A percentile compares a stretch with the other conserved stretches of the same genome.
These are phyloP conservation scores for Heteromyza rotundicornis DNA, from an alignment of 2,888 invertebrate species.

Conservation along the genomic window DNA sequence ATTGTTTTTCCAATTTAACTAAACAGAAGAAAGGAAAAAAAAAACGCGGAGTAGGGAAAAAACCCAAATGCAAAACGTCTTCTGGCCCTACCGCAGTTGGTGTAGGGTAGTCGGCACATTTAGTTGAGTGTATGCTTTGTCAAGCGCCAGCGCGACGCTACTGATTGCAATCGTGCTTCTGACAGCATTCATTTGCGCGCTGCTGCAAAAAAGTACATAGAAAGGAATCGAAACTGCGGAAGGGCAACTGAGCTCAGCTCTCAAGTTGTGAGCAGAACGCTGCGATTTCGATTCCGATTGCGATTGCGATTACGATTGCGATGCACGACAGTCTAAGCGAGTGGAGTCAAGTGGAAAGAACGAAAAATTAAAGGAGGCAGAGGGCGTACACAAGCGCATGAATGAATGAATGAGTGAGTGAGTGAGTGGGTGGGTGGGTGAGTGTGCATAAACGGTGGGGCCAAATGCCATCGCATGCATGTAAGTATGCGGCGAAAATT, in stretches of 20 bases:
- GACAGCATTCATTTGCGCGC: slow-evolving; percentile 51
- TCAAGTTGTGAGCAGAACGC: background rate
- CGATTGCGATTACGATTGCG: background rate
- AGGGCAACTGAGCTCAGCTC: too few species aligned
- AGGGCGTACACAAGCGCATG: background rate
- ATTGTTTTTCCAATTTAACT: slow-evolving; percentile 12
- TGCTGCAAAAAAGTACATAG: too few species aligned
- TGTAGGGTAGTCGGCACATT: slow-evolving; percentile 9
- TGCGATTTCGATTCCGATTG: slow-evolving; percentile 9
- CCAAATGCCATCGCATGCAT: slow-evolving; percentile 1
- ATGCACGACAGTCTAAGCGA: slow-evolving; percentile 2
- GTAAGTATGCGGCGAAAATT: slow-evolving; percentile 3
- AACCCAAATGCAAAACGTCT: background rate
- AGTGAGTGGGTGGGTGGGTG: background rate
- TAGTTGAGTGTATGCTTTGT: background rate
- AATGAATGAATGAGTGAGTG: background rate
- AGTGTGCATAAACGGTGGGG: background rate
- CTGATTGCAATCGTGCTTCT: slow-evolving; percentile 51
- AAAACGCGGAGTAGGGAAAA: background rate
- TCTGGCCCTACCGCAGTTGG: slow-evolving; percentile 27
- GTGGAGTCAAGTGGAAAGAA: slow-evolving; percentile 24
- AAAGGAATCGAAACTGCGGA: too few species aligned
- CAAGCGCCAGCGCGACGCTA: slow-evolving; percentile 15
- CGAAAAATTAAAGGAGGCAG: background rate
- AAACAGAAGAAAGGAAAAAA: background rate